Evolutionary conservation across 2,888 invertebrate species (phyloP).

Genomic region (Rugalucina vietnamica): DNA sequence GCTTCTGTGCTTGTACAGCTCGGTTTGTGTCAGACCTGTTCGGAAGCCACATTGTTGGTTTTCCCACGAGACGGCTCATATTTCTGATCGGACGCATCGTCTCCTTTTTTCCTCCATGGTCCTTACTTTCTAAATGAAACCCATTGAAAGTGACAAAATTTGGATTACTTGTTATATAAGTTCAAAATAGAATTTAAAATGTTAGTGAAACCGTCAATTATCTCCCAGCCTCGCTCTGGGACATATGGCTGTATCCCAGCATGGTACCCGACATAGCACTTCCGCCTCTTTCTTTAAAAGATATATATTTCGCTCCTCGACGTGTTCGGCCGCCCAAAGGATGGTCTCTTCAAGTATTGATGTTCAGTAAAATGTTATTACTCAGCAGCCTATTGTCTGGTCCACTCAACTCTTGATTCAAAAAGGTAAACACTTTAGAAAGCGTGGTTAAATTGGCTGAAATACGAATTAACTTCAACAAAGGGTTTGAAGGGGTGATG

Average conservation of each 20-base stretch:
- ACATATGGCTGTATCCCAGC: background rate
- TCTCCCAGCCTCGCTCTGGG: background rate
- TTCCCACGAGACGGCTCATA: no score
- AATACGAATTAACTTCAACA: conserved; percentile 13
- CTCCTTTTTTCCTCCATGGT: no score
- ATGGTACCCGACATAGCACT: background rate
- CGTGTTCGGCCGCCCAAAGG: background rate
- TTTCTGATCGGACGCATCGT: no score
- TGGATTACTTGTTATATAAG: background rate
- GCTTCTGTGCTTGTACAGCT: no score
- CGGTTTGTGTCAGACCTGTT: no score
- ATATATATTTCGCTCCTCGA: conserved; percentile 7
- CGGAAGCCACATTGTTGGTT: no score
- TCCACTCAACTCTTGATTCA: conserved; percentile 7
- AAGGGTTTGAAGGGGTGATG: background rate
- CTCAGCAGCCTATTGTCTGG: background rate
- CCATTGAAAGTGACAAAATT: background rate
- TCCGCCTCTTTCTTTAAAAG: conserved; percentile 8
- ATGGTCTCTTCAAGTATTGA: conserved; percentile 5
- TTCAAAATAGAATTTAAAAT: background rate
- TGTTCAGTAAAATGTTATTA: conserved; percentile 11
- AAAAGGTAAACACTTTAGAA: conserved; percentile 11
- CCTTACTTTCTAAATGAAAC: no score
- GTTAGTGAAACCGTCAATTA: background rate
- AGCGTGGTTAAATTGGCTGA: conserved; percentile 9